Base-by-base conservation (phyloP, 1,140 invertebrate species). In the Stenopsyche tienmushanensis region DNA sequence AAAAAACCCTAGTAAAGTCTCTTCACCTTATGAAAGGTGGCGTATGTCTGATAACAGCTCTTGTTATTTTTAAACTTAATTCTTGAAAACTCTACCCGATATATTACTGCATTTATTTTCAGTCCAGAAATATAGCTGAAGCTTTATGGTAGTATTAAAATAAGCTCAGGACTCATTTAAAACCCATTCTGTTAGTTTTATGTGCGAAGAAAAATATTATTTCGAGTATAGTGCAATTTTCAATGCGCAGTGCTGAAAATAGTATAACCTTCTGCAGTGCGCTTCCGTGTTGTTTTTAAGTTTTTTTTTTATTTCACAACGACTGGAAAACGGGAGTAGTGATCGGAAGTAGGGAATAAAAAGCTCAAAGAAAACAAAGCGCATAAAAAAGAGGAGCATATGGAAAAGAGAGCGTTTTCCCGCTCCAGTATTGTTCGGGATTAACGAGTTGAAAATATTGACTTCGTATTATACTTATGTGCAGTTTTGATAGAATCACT, bases 191-290 rank as follows among this genome's bases (percentile, higher is more conserved):
- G 18, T 5, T 13, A 20, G 44, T 47, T 47, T 47, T 47, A 47
- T 47, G 44, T 47, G 44, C 18, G 44, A 47, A 20, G 17, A 15
- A 15, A 47, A 13, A 20, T 20, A 47, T 47, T n/a, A n/a, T n/a
- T n/a, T n/a, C n/a, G n/a, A n/a, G n/a, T 8, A 47, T 8, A 47
- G 44, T 7, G 29, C 29, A 5, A 34, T n/a, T n/a, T n/a, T n/a
- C n/a, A n/a, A n/a, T n/a, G 29, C 29, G 29, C 44, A 18, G 44
- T 47, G 17, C 44, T 47, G 17, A 47, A 47, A 47, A 47, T 47
- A 47, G 17, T 47, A 47, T 47, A 8, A 18, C 44, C 17, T 47
- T 18, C 5, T 18, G 44, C 17, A 39, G 34, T 7, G 7, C 44
- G 44, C 17, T 47, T 15, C 13, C 29, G 44, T 47, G 44, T 20